Base-by-base conservation (phyloP, 2,888 invertebrate species). In the Macrophya annulata region DNA sequence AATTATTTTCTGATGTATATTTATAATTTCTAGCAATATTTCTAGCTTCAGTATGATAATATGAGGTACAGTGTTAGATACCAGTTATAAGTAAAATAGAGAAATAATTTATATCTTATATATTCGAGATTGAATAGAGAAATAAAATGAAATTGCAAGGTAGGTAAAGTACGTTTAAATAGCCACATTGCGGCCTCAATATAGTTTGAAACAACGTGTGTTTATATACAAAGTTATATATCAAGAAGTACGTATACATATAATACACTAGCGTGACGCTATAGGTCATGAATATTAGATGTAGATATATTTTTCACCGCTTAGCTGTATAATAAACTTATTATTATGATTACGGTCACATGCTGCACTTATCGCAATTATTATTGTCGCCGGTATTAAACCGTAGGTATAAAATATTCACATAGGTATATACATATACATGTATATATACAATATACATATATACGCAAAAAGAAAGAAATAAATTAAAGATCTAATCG, bases 401-500 rank as follows among this genome's bases (percentile, higher is more conserved):
- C 51, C 17, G 43, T 74, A 45, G 6, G 45, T 74, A 21, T 72
- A 21, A 62, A 31, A 8, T 40, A 40, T 25, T 0, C 45, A 31
- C 31, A 3, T 68, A 62, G 12, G 9, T 40, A 40, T 25, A 1
- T 74, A 31, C 31, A 3, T 68, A 68, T 68, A 62, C 62, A 62
- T 31, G 31, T 31, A 31, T 31, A 31, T 55, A 55, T 10, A 37
- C 65, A 31, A 12, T 8, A 25, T 25, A 68, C n/a, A n/a, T n/a
- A n/a, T n/a, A 2, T 25, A 68, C 25, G 31, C 4, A 31, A 10
- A 68, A 9, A 68, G 40, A 59, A 81, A 43, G 4, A 81, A 81
- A 81, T 62, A 62, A 59, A 81, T 45, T 74, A 81, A 62, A 81
- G 81, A 81, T 81, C 62, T 81, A 55, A 81, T 81, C 81, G 21